Evolutionary conservation across 2,888 invertebrate species (phyloP), one percentile per base, ranked within the genome.

Genomic region (Nomada fabriciana): DNA sequence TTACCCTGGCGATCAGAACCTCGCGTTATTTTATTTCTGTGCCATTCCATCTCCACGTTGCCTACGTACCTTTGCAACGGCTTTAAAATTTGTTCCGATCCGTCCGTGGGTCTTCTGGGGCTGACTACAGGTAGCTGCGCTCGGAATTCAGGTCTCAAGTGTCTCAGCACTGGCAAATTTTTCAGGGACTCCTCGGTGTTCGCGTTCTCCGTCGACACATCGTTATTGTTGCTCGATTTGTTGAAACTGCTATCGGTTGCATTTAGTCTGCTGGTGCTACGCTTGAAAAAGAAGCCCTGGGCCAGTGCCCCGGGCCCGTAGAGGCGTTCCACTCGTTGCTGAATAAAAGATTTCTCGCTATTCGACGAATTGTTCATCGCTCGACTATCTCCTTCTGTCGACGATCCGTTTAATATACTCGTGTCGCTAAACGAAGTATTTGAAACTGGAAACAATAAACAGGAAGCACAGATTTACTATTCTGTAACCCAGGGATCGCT

Each of bases 291-390:
- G 92, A 98, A 98, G 0, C 97, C 97, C 92, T 97, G 97, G 1
- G 97, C 98, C 50, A 98, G 93, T 1, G 98, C 98, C 5, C 97
- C 97, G 5, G 98, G 97, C 0, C 98, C 98, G 92, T 98, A 98
- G 2, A 98, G 94, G 70, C 98, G 95, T 91, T 98, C 98, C 0
- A 98, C 98, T 61, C 98, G 95, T 91, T 98, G 98, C 91, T 98
- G 97, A 60, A 98, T 98, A 90, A 98, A 97, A 65, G 98, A 95
- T 85, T 95, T 95, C 75, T 94, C 93, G 83, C 91, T 92, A 75
- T 82, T 91, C 53, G 90, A 85, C 36, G 93, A 90, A n/a, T 78
- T 86, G 82, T 90, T 92, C 68, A 89, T 50, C 13, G 81, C 71
- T 52, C 87, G 88, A 76, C 82, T 88, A 10, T 91, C 91, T 5